A percentile compares a stretch with the other conserved stretches of the same genome.
phyloP scores from a whole-genome alignment of 1,140 invertebrate genomes.

The Campoletis sonorensis region DNA sequence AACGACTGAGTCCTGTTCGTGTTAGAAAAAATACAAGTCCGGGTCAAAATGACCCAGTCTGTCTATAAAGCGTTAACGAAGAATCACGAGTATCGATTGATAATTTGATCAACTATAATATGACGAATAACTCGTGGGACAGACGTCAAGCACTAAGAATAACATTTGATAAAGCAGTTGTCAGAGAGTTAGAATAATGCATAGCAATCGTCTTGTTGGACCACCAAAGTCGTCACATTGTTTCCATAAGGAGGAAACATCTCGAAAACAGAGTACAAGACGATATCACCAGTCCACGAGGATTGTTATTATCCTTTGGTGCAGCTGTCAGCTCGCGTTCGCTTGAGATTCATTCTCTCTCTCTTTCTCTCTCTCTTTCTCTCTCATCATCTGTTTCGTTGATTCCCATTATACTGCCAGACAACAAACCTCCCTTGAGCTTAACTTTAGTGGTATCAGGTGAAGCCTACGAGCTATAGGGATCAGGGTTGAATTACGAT shows the following conservation, averaged over 20 bases:
- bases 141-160: not conserved
- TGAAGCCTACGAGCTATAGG: not conserved
- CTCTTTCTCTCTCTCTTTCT: not conserved
- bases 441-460: not conserved
- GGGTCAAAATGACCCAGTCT: too few species aligned
- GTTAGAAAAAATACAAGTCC: too few species aligned
- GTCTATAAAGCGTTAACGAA: not conserved
- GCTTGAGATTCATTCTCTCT: not conserved
- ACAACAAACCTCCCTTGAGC: slow-evolving; percentile 21
- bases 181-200: not conserved
- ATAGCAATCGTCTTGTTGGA: not conserved
- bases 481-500: slow-evolving; percentile 12
- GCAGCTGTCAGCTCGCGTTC: slow-evolving; percentile 6
- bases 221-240: slow-evolving; percentile 2
- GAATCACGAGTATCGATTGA: not conserved
- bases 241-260: not conserved
- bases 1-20: too few species aligned
- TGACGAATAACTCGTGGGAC: too few species aligned
- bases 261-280: not conserved
- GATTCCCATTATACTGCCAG: slow-evolving; percentile 3
- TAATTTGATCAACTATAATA: too few species aligned
- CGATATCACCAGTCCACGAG: not conserved
- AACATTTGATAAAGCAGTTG: not conserved
- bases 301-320: slow-evolving; percentile 16
- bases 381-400: not conserved